These are phyloP conservation scores for Pristiophorus japonicus DNA, from an alignment of 2,113 vertebrate species.

Conservation along the genomic window DNA sequence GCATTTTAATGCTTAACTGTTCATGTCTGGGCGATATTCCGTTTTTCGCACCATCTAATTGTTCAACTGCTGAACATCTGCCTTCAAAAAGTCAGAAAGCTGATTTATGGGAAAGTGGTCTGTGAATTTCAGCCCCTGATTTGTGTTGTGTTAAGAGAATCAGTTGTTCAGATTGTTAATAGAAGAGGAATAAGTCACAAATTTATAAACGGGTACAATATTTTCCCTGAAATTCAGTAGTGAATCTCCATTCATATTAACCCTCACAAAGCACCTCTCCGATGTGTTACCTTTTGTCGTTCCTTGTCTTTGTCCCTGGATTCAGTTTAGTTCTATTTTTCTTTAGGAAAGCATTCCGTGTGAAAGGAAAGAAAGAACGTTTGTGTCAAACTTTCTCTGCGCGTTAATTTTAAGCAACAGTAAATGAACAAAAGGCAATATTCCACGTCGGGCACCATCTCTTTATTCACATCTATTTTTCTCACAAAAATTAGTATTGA, in stretches of 20 bases:
- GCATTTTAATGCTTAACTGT: neutral
- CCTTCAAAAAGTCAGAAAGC: neutral
- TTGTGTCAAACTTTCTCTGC: neutral
- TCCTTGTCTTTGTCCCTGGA: neutral
- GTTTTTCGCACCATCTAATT: neutral
- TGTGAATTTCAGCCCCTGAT: neutral
- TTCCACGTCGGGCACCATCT: neutral
- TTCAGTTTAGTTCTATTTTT: conserved; percentile 1
- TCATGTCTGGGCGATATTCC: neutral
- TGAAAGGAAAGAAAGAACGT: neutral
- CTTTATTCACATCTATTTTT: neutral
- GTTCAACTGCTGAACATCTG: neutral
- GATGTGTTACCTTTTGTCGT: neutral
- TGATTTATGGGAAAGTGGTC: neutral
- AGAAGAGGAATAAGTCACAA: neutral
- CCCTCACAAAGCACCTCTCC: neutral
- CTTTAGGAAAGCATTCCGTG: neutral
- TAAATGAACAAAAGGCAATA: neutral
- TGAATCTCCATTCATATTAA: neutral
- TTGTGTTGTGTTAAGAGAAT: neutral
- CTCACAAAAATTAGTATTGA: neutral
- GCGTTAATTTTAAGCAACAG: neutral
- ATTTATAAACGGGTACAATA: neutral
- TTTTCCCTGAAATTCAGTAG: neutral
- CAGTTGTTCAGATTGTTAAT: neutral